Percentiles rank a stretch among this genome's conserved stretches.
These are phyloP conservation scores for Monopterus albus DNA, from an alignment of 2,113 vertebrate genomes.

Conservation along the genomic window DNA sequence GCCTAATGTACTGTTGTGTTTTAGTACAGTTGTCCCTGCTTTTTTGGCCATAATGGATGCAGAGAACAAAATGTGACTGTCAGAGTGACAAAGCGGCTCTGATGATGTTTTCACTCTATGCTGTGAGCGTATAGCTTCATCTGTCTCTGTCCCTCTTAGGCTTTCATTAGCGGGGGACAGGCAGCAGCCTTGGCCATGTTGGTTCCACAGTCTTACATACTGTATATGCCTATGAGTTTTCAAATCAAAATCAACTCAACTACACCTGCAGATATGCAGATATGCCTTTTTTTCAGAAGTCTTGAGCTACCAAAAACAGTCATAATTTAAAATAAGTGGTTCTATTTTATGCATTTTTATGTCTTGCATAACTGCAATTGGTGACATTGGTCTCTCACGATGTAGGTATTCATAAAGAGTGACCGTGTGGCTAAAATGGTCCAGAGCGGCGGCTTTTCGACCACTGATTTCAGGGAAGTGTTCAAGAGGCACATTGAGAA, in stretches of 20 bases:
- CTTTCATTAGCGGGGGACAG: slow-evolving; percentile 50
- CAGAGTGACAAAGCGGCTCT: slow-evolving; percentile 53
- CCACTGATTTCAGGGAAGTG: slow-evolving; percentile 94
- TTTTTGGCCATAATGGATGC: slow-evolving; percentile 43
- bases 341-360: too few species aligned
- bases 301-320: too few species aligned
- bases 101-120: slow-evolving; percentile 47
- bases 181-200: slow-evolving; percentile 36
- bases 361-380: not conserved
- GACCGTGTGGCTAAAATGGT: slow-evolving; percentile 98
- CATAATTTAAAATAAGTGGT: too few species aligned
- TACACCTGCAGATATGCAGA: too few species aligned
- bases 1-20: slow-evolving; percentile 20
- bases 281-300: too few species aligned
- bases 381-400: slow-evolving; percentile 29
- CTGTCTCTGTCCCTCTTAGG: slow-evolving; percentile 50
- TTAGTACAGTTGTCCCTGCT: slow-evolving; percentile 17
- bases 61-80: slow-evolving; percentile 64
- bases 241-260: not conserved
- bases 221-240: slow-evolving; percentile 13
- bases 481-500: slow-evolving; percentile 99
- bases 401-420: slow-evolving; percentile 96
- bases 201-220: slow-evolving; percentile 41
- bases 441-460: slow-evolving; percentile 96
- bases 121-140: slow-evolving; percentile 48